Percentiles rank a stretch among this genome's conserved stretches.
phyloP scores from a whole-genome alignment of 2,113 vertebrate genomes.

The Excalfactoria chinensis region DNA sequence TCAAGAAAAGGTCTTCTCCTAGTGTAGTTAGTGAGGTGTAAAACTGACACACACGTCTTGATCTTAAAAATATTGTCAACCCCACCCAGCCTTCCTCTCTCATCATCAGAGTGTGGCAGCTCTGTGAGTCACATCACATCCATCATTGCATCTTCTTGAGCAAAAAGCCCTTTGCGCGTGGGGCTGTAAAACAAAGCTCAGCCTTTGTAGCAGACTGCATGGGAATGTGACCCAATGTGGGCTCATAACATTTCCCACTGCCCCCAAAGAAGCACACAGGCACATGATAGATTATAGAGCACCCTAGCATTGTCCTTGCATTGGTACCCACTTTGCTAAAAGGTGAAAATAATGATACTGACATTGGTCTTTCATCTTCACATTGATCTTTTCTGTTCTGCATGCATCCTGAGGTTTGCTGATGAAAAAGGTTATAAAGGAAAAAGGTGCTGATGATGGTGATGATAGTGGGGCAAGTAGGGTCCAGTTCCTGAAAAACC shows the following conservation, averaged over 20 bases:
- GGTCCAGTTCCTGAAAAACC: not conserved
- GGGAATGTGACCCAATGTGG: not conserved
- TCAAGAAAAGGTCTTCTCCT: not conserved
- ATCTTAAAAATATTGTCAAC: not conserved
- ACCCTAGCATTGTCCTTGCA: not conserved
- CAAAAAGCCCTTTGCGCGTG: not conserved
- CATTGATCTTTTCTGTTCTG: not conserved
- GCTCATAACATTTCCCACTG: not conserved
- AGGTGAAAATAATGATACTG: not conserved
- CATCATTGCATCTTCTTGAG: not conserved
- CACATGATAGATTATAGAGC: not conserved
- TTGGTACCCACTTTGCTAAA: not conserved
- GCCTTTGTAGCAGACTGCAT: not conserved
- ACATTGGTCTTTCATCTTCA: too few relatives aligned
- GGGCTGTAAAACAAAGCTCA: not conserved
- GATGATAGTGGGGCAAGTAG: not conserved
- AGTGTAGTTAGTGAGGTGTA: not conserved
- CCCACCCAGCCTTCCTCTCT: not conserved
- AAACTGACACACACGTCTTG: not conserved
- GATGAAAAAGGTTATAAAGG: not conserved
- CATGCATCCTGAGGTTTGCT: not conserved
- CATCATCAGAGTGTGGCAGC: not conserved
- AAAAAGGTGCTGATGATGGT: not conserved
- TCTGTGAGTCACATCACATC: not conserved
- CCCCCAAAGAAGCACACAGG: not conserved